Conservation (phyloP, 1,140 invertebrate genomes). For the Nymphalis io region DNA sequence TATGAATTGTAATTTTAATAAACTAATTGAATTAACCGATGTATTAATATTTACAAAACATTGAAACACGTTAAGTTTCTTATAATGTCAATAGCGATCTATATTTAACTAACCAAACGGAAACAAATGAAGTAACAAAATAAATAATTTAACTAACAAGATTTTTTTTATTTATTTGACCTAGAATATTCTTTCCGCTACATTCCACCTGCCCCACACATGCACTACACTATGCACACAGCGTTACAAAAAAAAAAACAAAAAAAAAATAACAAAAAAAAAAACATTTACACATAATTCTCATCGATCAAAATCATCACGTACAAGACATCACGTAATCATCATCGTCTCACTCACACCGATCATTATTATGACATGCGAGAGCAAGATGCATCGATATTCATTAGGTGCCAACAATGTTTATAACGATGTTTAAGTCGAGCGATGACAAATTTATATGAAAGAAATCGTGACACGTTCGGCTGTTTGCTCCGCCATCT, state of each 20-base stretch:
- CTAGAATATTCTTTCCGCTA: background rate
- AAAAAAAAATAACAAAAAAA: too few species aligned
- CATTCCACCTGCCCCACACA: constrained; percentile 50
- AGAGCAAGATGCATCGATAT: constrained; percentile 2
- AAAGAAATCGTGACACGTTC: too few species aligned
- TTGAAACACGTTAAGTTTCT: background rate
- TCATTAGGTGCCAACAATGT: background rate
- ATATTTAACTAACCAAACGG: too few species aligned
- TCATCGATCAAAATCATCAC: constrained; percentile 22
- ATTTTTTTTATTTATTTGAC: background rate
- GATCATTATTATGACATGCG: background rate
- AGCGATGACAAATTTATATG: too few species aligned
- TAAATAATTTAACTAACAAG: too few species aligned
- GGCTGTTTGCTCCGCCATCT: background rate
- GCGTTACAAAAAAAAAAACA: constrained; percentile 64
- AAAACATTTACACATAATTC: constrained; percentile 41
- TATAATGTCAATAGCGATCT: too few species aligned
- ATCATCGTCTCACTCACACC: background rate
- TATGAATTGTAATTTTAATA: background rate
- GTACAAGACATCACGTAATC: constrained; percentile 11
- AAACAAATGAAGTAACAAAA: too few species aligned
- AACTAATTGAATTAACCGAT: background rate
- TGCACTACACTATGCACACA: constrained; percentile 78
- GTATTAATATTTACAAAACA: background rate
- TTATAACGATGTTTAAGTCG: too few species aligned